phyloP scores from a whole-genome alignment of 2,797 vertebrate genomes.

The Coracias cyanogaster region DNA sequence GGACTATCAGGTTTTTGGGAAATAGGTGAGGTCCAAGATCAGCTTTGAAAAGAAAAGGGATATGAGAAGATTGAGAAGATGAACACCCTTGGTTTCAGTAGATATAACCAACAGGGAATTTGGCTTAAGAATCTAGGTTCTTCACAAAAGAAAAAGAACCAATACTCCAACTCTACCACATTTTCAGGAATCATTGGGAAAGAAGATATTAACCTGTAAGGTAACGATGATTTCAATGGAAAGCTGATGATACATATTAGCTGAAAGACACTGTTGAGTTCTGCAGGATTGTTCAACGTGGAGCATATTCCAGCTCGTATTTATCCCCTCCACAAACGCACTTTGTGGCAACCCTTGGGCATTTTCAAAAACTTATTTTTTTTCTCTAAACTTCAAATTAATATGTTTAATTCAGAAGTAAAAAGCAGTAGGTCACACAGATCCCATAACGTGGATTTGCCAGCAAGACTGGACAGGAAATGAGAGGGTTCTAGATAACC shows the following conservation, averaged over 20 bases:
- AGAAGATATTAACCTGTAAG: background rate
- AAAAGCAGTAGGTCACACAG: background rate
- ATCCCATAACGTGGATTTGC: background rate
- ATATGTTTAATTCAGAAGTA: background rate
- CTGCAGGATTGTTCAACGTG: background rate
- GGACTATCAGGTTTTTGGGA: background rate
- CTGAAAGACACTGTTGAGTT: background rate
- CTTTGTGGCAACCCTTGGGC: background rate
- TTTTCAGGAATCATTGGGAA: background rate
- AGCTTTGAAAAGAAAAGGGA: background rate
- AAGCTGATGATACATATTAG: background rate
- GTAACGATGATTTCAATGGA: background rate
- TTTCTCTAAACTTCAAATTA: background rate
- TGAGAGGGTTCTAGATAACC: background rate
- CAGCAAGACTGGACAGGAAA: background rate
- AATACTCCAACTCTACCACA: background rate
- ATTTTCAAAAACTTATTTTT: background rate
- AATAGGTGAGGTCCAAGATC: background rate
- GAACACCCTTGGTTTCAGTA: background rate
- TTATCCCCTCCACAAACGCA: background rate
- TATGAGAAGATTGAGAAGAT: background rate
- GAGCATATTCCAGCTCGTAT: background rate
- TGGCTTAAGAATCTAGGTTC: background rate
- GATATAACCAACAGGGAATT: background rate
- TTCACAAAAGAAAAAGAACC: background rate